These are phyloP conservation scores for Mystacides longicornis DNA, from an alignment of 2,888 invertebrate genomes.

Conservation along the genomic window DNA sequence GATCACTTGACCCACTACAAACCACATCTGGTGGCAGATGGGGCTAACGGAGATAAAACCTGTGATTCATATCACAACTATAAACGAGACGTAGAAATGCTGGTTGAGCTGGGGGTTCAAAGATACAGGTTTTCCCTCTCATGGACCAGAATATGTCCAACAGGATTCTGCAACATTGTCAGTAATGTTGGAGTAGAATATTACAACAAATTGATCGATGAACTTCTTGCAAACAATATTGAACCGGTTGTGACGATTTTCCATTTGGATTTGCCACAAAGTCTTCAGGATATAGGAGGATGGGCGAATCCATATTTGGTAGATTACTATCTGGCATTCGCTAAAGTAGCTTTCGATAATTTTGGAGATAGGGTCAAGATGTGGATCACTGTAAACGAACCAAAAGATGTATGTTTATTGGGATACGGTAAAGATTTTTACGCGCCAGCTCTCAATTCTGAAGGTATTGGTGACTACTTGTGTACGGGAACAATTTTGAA, in stretches of 20 bases:
- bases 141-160: conserved; percentile 62
- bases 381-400: conserved; percentile 64
- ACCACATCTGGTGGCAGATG: conserved; percentile 47
- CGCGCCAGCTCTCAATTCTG: conserved; percentile 44
- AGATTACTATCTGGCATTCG: conserved; percentile 49
- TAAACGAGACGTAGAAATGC: conserved; percentile 51
- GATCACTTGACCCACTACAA: conserved; percentile 53
- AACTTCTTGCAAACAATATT: conserved; percentile 46
- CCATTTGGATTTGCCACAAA: conserved; percentile 62
- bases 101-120: conserved; percentile 48
- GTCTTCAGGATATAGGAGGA: conserved; percentile 45
- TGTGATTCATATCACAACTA: conserved; percentile 60
- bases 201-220: conserved; percentile 54
- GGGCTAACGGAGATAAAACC: conserved; percentile 52
- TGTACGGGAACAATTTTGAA: conserved; percentile 56
- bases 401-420: conserved; percentile 40
- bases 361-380: conserved; percentile 44
- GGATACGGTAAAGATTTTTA: conserved; percentile 43
- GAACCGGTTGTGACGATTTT: conserved; percentile 56
- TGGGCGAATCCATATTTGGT: conserved; percentile 47
- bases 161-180: conserved; percentile 36
- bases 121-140: conserved; percentile 57
- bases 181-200: conserved; percentile 45
- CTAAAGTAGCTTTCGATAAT: conserved; percentile 36
- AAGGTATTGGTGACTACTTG: conserved; percentile 53